Base-by-base conservation (phyloP, 2,888 invertebrate species). In the Rotaria magnacalcarata region DNA sequence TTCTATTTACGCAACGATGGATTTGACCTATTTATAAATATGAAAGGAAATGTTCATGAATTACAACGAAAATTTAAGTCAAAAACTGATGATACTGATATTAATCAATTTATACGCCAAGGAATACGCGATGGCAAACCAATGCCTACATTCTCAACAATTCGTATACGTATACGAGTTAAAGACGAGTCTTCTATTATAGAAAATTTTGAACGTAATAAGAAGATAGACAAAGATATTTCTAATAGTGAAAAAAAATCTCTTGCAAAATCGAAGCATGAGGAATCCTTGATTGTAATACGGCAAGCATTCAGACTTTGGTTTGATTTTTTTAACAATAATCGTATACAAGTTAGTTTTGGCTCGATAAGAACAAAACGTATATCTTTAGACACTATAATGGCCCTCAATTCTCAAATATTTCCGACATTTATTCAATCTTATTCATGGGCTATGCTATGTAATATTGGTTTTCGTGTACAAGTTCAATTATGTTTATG, bases 401-500 rank as follows among this genome's bases (percentile, higher is more conserved):
- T 0, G 2, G 0, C 67, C 5, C 16, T 67, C 7, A 24, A 47
- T n/a, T 0, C 24, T 47, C 24, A 80, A 0, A 21, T 1, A 19
- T 80, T 80, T 80, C 3, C 43, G 47, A 43, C 80, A 47, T 80
- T 80, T 80, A 47, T 80, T n/a, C 43, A 80, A 80, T 24, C 24
- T 16, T 80, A 80, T 80, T 80, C 80, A 47, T 80, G 80, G 80
- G 24, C 47, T n/a, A 80, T 80, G 80, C 34, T 80, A 47, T 14
- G 24, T n/a, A 80, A 47, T 80, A 47, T 80, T 80, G 47, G 80
- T n/a, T 80, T 80, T 80, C 80, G 80, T 80, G 21, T 80, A 24
- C 21, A 47, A 80, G 14, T 47, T 47, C 80, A 80, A 80, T 14
- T 80, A 14, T 10, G 24, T n/a, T 2, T 0, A 4, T 6, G 24